Evolutionary conservation across 2,797 vertebrate species (phyloP).

Genomic region (Chelon labrosus): DNA sequence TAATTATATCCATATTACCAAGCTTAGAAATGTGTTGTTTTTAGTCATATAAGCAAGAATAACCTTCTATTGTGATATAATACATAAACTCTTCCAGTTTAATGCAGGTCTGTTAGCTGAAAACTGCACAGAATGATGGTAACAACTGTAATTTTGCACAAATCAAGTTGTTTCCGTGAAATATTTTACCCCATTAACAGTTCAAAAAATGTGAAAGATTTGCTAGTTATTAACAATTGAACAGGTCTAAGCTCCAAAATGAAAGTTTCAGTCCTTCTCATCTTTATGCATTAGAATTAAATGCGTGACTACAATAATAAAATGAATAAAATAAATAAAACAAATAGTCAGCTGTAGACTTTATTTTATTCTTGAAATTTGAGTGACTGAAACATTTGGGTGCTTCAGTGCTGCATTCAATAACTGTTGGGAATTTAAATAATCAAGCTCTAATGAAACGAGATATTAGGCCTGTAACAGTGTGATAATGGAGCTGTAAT

Average conservation of each 20-base stretch:
- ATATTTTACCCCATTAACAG: not conserved
- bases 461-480: not conserved
- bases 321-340: not conserved
- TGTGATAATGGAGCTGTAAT: not conserved
- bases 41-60: no score
- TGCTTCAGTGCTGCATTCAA: conserved; percentile 46
- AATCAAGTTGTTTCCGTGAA: not conserved
- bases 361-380: conserved; percentile 7
- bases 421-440: not conserved
- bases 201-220: not conserved
- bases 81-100: no score
- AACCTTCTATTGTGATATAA: no score
- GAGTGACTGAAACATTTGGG: conserved; percentile 30
- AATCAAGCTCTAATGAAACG: rapidly evolving
- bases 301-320: not conserved
- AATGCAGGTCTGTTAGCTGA: not conserved
- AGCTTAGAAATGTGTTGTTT: no score
- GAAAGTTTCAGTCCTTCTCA: not conserved
- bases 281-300: not conserved
- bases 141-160: not conserved
- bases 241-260: not conserved
- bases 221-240: not conserved
- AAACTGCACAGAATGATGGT: not conserved
- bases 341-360: conserved; percentile 1
- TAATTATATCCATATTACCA: no score